Evolutionary conservation across 2,797 vertebrate species (phyloP).

Genomic region (Artibeus jamaicensis): DNA sequence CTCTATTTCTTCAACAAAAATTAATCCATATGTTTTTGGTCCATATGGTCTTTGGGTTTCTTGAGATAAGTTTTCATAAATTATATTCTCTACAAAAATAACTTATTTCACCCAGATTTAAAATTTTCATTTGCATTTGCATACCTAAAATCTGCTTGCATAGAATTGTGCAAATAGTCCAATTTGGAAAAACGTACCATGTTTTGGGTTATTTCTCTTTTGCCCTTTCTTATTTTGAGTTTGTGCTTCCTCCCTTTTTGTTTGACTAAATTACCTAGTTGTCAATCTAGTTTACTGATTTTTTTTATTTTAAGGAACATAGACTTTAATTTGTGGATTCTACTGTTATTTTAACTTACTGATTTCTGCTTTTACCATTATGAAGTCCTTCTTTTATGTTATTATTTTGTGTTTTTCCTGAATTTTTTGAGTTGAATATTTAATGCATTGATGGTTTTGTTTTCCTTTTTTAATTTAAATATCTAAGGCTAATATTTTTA

Average conservation of each 20-base stretch:
- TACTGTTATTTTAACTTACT: not conserved
- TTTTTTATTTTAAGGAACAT: not conserved
- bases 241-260: not conserved
- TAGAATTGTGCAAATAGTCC: not conserved
- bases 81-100: not conserved
- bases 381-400: not conserved
- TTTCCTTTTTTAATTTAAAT: constrained; percentile 17
- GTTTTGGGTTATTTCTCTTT: not conserved
- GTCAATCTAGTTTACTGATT: not conserved
- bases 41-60: not conserved
- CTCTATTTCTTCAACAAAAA: not conserved
- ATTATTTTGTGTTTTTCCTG: not conserved
- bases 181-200: not conserved
- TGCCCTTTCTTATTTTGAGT: not conserved
- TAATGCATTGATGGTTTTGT: not conserved
- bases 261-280: not conserved
- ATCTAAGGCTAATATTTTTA: not conserved
- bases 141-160: constrained; percentile 13
- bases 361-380: not conserved
- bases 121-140: not conserved
- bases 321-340: not conserved
- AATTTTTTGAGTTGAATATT: not conserved
- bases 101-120: not conserved
- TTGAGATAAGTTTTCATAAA: not conserved
- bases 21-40: not conserved